Percentiles rank a stretch among this genome's conserved stretches.
Conservation (phyloP, 1,140 invertebrate species). For the Atta colombica region DNA sequence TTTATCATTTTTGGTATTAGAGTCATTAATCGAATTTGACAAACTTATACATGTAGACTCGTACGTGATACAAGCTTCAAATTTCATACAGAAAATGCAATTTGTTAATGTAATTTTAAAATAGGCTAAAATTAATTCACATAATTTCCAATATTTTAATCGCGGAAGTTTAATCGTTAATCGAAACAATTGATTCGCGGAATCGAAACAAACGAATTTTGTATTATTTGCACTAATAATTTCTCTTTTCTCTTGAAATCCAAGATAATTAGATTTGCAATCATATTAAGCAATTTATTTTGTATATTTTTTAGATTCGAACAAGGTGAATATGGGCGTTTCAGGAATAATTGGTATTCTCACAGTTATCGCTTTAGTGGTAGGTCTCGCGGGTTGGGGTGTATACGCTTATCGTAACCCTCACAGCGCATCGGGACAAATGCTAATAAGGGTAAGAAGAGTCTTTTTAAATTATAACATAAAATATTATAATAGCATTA, state of each 20-base stretch:
- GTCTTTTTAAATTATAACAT: not conserved
- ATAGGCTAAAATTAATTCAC: not conserved
- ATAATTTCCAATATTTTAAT: not conserved
- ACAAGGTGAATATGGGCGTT: slow-evolving; percentile 84
- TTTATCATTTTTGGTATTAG: not conserved
- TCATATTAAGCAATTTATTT: not conserved
- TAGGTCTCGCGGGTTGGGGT: slow-evolving; percentile 91
- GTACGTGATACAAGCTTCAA: not conserved
- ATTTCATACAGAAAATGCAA: not conserved
- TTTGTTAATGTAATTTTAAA: not conserved
- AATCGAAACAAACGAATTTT: not conserved
- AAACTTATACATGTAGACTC: not conserved
- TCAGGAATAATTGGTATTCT: slow-evolving; percentile 91
- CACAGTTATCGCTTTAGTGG: slow-evolving; percentile 88
- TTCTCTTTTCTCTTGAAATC: not conserved
- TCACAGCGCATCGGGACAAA: slow-evolving; percentile 97
- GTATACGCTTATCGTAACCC: slow-evolving; percentile 98
- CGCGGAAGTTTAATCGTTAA: not conserved
- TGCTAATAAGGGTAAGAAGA: slow-evolving; percentile 95
- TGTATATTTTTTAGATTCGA: slow-evolving; percentile 71
- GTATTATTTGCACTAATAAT: not conserved
- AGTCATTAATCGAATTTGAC: not conserved
- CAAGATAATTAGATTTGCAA: not conserved
- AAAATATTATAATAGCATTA: not conserved
- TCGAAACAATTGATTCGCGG: not conserved